These are phyloP conservation scores for Diloba caeruleocephala DNA, from an alignment of 2,888 invertebrate genomes.

Conservation along the genomic window DNA sequence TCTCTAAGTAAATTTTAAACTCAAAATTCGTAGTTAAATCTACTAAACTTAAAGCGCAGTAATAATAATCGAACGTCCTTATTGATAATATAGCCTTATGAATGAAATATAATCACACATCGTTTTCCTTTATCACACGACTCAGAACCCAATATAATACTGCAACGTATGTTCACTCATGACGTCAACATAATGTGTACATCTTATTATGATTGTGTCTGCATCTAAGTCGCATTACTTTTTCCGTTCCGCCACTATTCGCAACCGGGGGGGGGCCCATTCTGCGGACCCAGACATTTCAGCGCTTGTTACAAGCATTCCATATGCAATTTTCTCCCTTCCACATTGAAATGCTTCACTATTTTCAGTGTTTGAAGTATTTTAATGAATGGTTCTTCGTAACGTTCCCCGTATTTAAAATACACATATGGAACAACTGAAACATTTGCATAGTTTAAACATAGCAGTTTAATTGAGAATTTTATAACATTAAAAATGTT, in stretches of 20 bases:
- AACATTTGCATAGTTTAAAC: slow-evolving; percentile 20
- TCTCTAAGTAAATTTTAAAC: too few relatives aligned
- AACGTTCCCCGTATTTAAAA: slow-evolving; percentile 33
- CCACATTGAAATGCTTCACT: slow-evolving; percentile 39
- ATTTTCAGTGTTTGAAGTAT: slow-evolving; percentile 34
- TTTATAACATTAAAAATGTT: too few relatives aligned
- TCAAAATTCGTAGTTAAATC: neutral
- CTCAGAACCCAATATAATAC: slow-evolving; percentile 27
- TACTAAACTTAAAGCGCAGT: neutral
- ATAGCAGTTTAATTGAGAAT: too few relatives aligned
- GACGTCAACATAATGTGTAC: slow-evolving; percentile 31
- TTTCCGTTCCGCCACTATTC: slow-evolving; percentile 33
- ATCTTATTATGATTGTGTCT: slow-evolving; percentile 34
- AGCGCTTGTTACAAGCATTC: slow-evolving; percentile 38
- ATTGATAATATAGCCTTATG: slow-evolving; percentile 15
- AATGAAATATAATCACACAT: slow-evolving; percentile 34
- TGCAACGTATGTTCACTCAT: slow-evolving; percentile 35
- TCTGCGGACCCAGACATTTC: slow-evolving; percentile 32
- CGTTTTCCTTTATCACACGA: slow-evolving; percentile 27
- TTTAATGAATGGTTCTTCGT: slow-evolving; percentile 40
- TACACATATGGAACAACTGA: slow-evolving; percentile 11
- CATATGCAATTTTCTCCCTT: slow-evolving; percentile 46
- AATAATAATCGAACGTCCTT: slow-evolving; percentile 15
- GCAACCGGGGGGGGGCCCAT: slow-evolving; percentile 39
- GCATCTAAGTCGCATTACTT: slow-evolving; percentile 35